Evolutionary conservation across 2,797 vertebrate genomes (phyloP), one percentile per base, ranked within the genome.

Genomic region (Chelon labrosus): DNA sequence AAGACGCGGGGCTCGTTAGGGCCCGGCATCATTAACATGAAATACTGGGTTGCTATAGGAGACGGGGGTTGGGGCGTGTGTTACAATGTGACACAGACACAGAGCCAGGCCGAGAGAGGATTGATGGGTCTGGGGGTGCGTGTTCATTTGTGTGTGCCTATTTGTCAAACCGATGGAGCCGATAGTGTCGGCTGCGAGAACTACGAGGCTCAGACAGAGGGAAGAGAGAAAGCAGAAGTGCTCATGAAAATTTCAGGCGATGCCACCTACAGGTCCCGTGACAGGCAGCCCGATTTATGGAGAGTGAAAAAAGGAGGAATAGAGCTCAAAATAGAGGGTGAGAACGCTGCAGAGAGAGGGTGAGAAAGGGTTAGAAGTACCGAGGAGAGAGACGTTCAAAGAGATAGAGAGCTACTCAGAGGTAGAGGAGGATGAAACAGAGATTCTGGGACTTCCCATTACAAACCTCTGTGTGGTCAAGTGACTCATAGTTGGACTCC

Each of bases 161-260:
- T 68, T 56, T 68, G 66, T 77, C 52, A 82, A 55, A 88, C 22
- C 55, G 84, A 87, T 75, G 70, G 72, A 44, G 25, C 73, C 12
- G 7, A 31, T 44, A 3, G 46, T 71, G 59, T 80, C 35, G 37
- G 46, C 59, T 38, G 56, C 66, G 75, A 77, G 86, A 83, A 67
- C 66, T 56, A 56, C 22, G 56, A 57, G 61, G 64, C 62, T 76
- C 68, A 77, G 57, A 75, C 46, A 39, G 56, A 67, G 41, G 47
- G 58, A 27, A 71, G 66, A 73, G 57, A 62, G 76, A 85, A 80
- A 81, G 72, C 70, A 49, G 61, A 71, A 71, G 50, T 35, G 44
- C 83, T 88, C 76, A 85, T 88, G 61, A 86, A 85, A 87, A 73
- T 56, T 81, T 85, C 6, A 88, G 76, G 74, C 4, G 5, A 74